phyloP scores from a whole-genome alignment of 1,140 invertebrate genomes.

The Aphaenogaster rudis region DNA sequence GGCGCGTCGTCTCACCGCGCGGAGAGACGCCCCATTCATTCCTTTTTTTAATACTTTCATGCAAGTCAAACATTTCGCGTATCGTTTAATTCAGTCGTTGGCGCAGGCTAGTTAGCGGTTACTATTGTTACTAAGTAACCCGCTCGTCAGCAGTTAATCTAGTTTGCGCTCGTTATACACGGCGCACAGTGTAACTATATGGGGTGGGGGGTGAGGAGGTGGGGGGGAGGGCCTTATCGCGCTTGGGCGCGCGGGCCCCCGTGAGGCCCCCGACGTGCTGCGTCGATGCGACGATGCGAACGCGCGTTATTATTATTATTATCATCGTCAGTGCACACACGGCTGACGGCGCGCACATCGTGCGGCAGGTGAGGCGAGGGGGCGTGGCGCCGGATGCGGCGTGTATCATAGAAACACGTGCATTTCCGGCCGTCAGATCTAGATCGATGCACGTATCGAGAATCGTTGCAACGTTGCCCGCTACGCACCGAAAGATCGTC shows the following conservation, averaged over 20 bases:
- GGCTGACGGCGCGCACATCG: conserved; percentile 65
- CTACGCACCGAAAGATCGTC: neutral
- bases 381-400: conserved; percentile 85
- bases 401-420: conserved; percentile 83
- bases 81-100: conserved; percentile 54
- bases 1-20: neutral
- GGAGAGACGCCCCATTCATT: conserved; percentile 30
- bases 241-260: conserved; percentile 73
- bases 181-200: conserved; percentile 39
- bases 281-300: conserved; percentile 73
- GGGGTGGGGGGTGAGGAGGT: neutral
- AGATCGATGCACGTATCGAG: conserved; percentile 68
- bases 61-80: conserved; percentile 57
- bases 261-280: conserved; percentile 60
- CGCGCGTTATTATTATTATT: conserved; percentile 81
- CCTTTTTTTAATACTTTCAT: conserved; percentile 45
- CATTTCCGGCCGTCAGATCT: conserved; percentile 77
- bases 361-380: conserved; percentile 83
- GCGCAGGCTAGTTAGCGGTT: conserved; percentile 49
- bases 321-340: conserved; percentile 80
- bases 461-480: conserved; percentile 31
- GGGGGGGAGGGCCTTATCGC: conserved; percentile 47
- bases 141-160: conserved; percentile 59
- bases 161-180: conserved; percentile 65
- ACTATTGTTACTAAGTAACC: conserved; percentile 63